Base-by-base conservation (phyloP, 2,888 invertebrate species). In the Rhagonycha fulva region DNA sequence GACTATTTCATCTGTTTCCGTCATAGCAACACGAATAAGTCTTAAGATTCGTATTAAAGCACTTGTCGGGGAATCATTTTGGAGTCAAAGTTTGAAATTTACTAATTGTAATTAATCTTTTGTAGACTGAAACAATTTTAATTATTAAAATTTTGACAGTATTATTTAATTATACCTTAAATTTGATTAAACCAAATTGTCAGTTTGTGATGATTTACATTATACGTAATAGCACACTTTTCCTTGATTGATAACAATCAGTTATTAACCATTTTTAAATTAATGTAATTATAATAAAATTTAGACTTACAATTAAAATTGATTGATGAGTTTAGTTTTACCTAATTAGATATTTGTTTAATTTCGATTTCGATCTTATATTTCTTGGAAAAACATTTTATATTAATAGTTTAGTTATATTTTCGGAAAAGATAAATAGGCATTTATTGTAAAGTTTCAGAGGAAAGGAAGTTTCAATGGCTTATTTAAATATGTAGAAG, bases 31-130 rank as follows among this genome's bases (percentile, higher is more conserved):
- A 73, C 78, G 68, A 75, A 70, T 26, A 26, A 75, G 76, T 78
- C 80, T 82, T 81, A 82, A 80, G 79, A 80, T 81, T 75, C 80
- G 76, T 79, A 81, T 82, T 82, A 80, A 78, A 76, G 75, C 72
- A 77, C 79, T 81, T 76, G 80, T 78, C 78, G 73, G 75, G 78
- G 79, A 81, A 81, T 80, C 81, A 82, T 76, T 79, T 78, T 62
- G 72, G 47, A 74, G 75, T 69, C 76, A 76, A 66, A 67, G 78
- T 76, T 80, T 79, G 78, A 79, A 80, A 81, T 79, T 79, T 80
- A 78, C 80, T 81, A 82, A 82, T 82, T 81, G 80, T 75, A 79
- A 81, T 80, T 80, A 77, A 79, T 75, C 76, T 71, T 68, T 68
- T 61, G 74, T 76, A 74, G 70, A 73, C 71, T 76, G 47, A 47